These are phyloP conservation scores for Vulpes lagopus DNA, from an alignment of 2,113 vertebrate genomes.

Conservation along the genomic window DNA sequence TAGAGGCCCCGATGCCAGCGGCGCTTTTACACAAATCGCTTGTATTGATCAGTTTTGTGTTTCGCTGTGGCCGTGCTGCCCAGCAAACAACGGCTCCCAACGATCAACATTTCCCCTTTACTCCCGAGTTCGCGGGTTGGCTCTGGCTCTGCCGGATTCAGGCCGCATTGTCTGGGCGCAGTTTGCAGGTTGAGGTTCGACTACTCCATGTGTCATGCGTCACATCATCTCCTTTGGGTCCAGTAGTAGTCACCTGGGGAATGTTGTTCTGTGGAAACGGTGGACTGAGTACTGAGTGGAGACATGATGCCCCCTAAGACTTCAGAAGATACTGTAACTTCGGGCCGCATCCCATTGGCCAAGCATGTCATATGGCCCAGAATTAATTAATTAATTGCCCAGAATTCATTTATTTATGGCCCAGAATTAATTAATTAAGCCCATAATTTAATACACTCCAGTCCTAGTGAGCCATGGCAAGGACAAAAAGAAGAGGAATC, in stretches of 20 bases:
- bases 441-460: background rate
- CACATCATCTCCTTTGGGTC: background rate
- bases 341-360: background rate
- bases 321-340: background rate
- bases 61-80: background rate
- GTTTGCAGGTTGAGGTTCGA: background rate
- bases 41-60: background rate
- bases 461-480: background rate
- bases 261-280: background rate
- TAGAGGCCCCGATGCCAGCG: no score
- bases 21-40: background rate
- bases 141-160: background rate
- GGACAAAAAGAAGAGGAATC: background rate
- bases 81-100: background rate
- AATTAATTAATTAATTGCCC: no score
- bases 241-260: background rate
- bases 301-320: background rate
- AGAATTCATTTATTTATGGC: no score
- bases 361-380: background rate
- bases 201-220: background rate
- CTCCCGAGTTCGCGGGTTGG: background rate
- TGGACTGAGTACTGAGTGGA: background rate
- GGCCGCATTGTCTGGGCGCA: background rate
- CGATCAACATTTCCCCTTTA: background rate
- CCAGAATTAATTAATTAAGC: no score